Evolutionary conservation across 1,140 invertebrate genomes (phyloP).

Genomic region (Hylaeus anthracinus): DNA sequence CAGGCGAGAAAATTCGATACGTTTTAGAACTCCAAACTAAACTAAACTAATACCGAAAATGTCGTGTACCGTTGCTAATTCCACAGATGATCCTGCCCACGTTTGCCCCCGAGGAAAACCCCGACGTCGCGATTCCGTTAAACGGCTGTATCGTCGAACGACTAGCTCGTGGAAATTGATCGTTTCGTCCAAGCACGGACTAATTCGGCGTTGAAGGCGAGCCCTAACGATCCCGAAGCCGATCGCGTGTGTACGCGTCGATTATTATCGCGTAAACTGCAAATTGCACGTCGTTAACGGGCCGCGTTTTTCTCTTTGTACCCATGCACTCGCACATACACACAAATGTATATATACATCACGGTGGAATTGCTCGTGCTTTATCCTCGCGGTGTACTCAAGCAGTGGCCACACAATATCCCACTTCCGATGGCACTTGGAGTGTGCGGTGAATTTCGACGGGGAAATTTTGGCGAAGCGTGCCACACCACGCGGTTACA

Average conservation of each 20-base stretch:
- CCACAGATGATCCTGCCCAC: too few relatives aligned
- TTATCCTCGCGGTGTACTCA: constrained; percentile 11
- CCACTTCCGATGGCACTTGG: constrained; percentile 20
- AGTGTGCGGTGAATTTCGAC: not conserved
- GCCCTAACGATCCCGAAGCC: constrained; percentile 24
- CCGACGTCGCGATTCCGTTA: too few relatives aligned
- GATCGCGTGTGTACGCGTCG: constrained; percentile 26
- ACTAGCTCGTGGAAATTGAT: not conserved
- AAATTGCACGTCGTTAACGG: constrained; percentile 38
- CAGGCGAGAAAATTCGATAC: too few relatives aligned
- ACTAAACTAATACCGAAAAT: too few relatives aligned
- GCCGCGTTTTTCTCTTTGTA: not conserved
- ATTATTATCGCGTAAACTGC: constrained; percentile 37
- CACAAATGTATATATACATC: not conserved
- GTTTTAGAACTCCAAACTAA: too few relatives aligned
- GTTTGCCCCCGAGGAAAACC: too few relatives aligned
- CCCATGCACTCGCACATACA: not conserved
- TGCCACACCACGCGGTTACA: constrained; percentile 29
- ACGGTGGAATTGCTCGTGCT: constrained; percentile 22
- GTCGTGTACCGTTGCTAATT: too few relatives aligned
- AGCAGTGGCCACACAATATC: constrained; percentile 15
- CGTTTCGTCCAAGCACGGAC: not conserved
- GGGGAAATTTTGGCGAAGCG: constrained; percentile 4
- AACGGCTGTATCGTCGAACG: not conserved
- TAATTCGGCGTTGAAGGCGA: constrained; percentile 1